phyloP scores from a whole-genome alignment of 2,888 invertebrate species.

The Rhogogaster chlorosoma region DNA sequence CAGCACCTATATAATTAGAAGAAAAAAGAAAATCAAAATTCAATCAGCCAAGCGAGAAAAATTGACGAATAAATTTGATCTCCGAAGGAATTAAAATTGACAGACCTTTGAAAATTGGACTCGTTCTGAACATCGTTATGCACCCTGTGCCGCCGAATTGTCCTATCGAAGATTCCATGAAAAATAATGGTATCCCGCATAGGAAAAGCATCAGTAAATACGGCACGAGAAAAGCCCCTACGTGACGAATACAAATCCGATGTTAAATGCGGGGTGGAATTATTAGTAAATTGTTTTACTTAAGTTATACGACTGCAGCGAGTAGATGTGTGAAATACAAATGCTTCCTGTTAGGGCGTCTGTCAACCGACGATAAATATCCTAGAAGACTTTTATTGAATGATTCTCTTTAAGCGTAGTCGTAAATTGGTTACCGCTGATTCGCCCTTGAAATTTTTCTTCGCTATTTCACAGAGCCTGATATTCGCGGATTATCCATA shows the following conservation, averaged over 20 bases:
- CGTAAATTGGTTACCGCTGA: not conserved
- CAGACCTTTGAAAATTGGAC: constrained; percentile 92
- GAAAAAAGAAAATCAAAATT: not conserved
- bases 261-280: not conserved
- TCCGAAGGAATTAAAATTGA: too few relatives aligned
- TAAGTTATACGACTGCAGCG: too few relatives aligned
- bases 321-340: not conserved
- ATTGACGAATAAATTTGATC: too few relatives aligned
- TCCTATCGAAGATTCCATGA: constrained; percentile 92
- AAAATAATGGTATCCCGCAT: constrained; percentile 93
- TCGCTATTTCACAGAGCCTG: not conserved
- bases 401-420: constrained; percentile 56
- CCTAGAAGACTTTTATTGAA: constrained; percentile 64
- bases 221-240: constrained; percentile 93
- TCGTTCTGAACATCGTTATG: constrained; percentile 89
- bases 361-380: constrained; percentile 67
- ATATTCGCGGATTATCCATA: not conserved
- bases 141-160: constrained; percentile 92
- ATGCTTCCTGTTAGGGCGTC: constrained; percentile 62
- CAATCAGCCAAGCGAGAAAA: not conserved
- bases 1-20: constrained; percentile 84
- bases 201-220: constrained; percentile 89
- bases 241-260: not conserved
- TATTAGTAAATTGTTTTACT: not conserved
- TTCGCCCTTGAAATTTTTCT: constrained; percentile 31